Conservation (phyloP, 2,888 invertebrate genomes). For the Ophion slaviceki region DNA sequence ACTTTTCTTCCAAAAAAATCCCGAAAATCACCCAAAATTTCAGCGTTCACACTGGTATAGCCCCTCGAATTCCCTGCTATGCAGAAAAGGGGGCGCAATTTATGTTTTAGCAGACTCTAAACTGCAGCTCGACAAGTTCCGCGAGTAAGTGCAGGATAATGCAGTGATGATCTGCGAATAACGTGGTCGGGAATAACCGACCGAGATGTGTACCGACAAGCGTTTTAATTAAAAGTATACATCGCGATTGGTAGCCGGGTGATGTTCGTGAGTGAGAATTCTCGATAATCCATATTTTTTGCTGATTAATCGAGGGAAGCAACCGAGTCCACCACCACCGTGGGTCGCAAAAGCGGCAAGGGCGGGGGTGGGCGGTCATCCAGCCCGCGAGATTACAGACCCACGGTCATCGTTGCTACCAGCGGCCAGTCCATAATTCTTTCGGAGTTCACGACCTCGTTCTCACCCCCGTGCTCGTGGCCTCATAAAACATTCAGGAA, state of each 20-base stretch:
- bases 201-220: slow-evolving; percentile 9
- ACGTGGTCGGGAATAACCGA: slow-evolving; percentile 7
- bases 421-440: slow-evolving; percentile 29
- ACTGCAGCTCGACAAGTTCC: slow-evolving; percentile 14
- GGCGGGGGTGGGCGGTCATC: slow-evolving; percentile 9
- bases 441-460: slow-evolving; percentile 13
- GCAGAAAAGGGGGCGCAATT: not conserved
- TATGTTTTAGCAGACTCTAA: slow-evolving; percentile 7
- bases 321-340: not conserved
- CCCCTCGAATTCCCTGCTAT: not conserved
- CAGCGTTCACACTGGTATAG: too few species aligned
- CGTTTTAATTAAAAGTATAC: slow-evolving; percentile 48
- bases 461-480: not conserved
- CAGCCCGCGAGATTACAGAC: slow-evolving; percentile 33
- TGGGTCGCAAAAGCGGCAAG: not conserved
- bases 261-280: slow-evolving; percentile 43
- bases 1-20: too few species aligned
- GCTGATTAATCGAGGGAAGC: slow-evolving; percentile 18
- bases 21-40: too few species aligned
- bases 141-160: slow-evolving; percentile 8
- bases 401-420: slow-evolving; percentile 41
- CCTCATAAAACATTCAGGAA: slow-evolving; percentile 42
- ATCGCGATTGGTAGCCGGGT: not conserved
- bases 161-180: slow-evolving; percentile 34
- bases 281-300: slow-evolving; percentile 23